phyloP scores from a whole-genome alignment of 2,888 invertebrate genomes.

The Trichogramma evanescens region DNA sequence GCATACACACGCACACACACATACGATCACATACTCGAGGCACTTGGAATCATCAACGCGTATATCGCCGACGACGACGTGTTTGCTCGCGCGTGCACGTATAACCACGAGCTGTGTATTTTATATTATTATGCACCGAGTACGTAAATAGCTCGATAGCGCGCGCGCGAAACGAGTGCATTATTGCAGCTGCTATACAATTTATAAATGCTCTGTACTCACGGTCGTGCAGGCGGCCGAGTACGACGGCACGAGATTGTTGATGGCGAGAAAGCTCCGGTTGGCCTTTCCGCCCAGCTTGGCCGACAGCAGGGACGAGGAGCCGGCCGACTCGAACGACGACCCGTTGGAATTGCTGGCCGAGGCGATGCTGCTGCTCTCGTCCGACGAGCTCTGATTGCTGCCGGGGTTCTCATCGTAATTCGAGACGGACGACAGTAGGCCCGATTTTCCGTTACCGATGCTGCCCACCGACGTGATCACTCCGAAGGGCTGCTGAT shows the following conservation, averaged over 20 bases:
- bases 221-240: background rate
- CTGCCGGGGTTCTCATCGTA: background rate
- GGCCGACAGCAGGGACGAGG: background rate
- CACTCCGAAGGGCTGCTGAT: conserved; percentile 33
- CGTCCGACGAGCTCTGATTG: background rate
- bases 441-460: conserved; percentile 15
- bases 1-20: too few relatives aligned
- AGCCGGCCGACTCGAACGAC: background rate
- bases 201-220: background rate
- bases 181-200: background rate
- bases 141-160: too few relatives aligned
- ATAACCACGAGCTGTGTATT: too few relatives aligned
- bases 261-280: background rate
- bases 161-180: background rate
- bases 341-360: conserved; percentile 12
- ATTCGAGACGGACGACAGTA: too few relatives aligned
- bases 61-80: too few relatives aligned
- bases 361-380: too few relatives aligned
- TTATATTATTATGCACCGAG: too few relatives aligned
- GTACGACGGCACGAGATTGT: background rate
- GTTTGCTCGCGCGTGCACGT: too few relatives aligned
- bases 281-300: background rate
- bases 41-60: too few relatives aligned
- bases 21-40: too few relatives aligned
- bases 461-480: conserved; percentile 32